phyloP scores from a whole-genome alignment of 2,888 invertebrate species.

The Drosophila neutralis region DNA sequence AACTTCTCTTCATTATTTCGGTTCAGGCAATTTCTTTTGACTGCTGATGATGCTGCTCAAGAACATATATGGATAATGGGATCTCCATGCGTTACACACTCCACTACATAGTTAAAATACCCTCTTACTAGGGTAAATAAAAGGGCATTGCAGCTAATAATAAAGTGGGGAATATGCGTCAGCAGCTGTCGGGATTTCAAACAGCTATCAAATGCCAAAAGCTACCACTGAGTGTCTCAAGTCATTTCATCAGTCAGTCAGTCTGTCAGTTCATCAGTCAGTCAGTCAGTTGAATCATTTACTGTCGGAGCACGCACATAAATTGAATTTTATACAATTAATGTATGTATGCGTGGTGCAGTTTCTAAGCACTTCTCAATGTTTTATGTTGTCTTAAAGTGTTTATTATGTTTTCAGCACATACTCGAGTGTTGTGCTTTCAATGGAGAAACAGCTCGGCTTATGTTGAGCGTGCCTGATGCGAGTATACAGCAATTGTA shows the following conservation, averaged over 20 bases:
- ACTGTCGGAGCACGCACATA: conserved; percentile 31
- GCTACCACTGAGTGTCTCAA: conserved; percentile 34
- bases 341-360: conserved; percentile 53
- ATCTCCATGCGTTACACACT: background rate
- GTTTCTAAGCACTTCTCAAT: conserved; percentile 35
- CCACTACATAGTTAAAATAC: background rate
- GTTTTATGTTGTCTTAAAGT: conserved; percentile 51
- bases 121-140: conserved; percentile 10
- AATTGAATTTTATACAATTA: conserved; percentile 76
- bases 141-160: conserved; percentile 62
- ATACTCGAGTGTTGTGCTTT: background rate
- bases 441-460: background rate
- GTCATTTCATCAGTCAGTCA: conserved; percentile 34
- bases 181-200: conserved; percentile 73
- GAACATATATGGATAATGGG: background rate
- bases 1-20: background rate
- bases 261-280: background rate
- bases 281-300: conserved; percentile 19
- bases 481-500: background rate
- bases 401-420: conserved; percentile 20
- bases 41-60: background rate
- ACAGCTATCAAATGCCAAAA: conserved; percentile 74
- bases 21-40: background rate
- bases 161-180: conserved; percentile 72
- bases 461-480: background rate